phyloP scores from a whole-genome alignment of 2,888 invertebrate species.

The Atrina japonica region DNA sequence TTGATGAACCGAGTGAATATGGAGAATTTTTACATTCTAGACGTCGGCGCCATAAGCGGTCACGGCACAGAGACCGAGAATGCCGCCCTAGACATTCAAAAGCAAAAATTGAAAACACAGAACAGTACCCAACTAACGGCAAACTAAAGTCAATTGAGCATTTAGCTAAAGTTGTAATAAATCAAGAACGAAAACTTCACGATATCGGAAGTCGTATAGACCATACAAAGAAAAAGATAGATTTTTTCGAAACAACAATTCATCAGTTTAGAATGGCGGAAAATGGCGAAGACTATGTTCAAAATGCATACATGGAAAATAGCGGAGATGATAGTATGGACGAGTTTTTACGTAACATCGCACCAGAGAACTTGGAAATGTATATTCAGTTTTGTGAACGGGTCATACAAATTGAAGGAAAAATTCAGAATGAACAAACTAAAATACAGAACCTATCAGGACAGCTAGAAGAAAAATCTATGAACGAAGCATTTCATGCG shows the following conservation, averaged over 20 bases:
- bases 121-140: conserved; percentile 47
- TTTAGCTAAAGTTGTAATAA: conserved; percentile 83
- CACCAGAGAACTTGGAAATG: conserved; percentile 84
- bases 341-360: conserved; percentile 83
- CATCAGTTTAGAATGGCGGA: conserved; percentile 59
- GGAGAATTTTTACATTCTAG: conserved; percentile 61
- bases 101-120: conserved; percentile 15
- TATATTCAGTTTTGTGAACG: conserved; percentile 88
- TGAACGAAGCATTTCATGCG: conserved; percentile 27
- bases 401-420: conserved; percentile 87
- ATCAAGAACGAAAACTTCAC: conserved; percentile 85
- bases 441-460: conserved; percentile 86
- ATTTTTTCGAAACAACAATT: conserved; percentile 81
- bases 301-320: conserved; percentile 63
- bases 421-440: conserved; percentile 88
- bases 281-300: conserved; percentile 69
- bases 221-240: conserved; percentile 90
- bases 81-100: conserved; percentile 27
- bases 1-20: conserved; percentile 65
- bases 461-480: conserved; percentile 77
- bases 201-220: conserved; percentile 81
- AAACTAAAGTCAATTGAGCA: conserved; percentile 66
- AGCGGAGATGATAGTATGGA: conserved; percentile 70
- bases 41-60: conserved; percentile 56
- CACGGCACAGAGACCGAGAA: conserved; percentile 54